Evolutionary conservation across 35 echinoderm and acorn worm species (phyloP), one percentile per base, ranked within the genome.

Genomic region (Nesometra sesokonis): DNA sequence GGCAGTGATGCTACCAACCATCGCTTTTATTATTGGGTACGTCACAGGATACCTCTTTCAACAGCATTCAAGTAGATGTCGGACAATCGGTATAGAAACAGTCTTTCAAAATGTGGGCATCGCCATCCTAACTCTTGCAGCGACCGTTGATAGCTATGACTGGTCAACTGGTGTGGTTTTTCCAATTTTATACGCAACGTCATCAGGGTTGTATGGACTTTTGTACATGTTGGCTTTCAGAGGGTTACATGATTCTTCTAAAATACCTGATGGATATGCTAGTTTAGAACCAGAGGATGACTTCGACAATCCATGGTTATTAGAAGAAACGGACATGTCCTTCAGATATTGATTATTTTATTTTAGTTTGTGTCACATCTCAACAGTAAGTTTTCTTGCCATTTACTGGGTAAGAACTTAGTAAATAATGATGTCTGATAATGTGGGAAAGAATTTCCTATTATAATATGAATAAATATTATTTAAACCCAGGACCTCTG

Each of bases 51-150:
- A 31, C 78, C 32, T 87, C 43, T 87, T 87, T 30, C 36, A 78
- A 78, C 86, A 87, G 34, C 86, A 87, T 31, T 77, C 77, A 13
- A 35, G n/a, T 11, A 38, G 77, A 5, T 78, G 86, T 78, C 86
- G 80, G n/a, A 87, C 86, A 30, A 77, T 87, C 0, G 86, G 77
- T 19, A 29, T 39, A 0, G 37, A 80, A 0, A 34, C 86, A 7
- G 36, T 87, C 35, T 87, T 87, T 46, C 77, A 87, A 31, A 87
- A 87, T 32, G 37, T 46, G 0, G 78, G 32, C 29, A 35, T 87
- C 13, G 77, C 77, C 7, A 67, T 67, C 1, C 23, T 67, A 9
- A 67, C 21, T 67, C 52, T 67, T 27, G 52, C 23, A 67, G 52
- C 9, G 21, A 67, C 52, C 23, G 8, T 17, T 67, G 21, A 9